These are phyloP conservation scores for Drosophila subquinaria DNA, from an alignment of 2,888 invertebrate species.

Conservation along the genomic window DNA sequence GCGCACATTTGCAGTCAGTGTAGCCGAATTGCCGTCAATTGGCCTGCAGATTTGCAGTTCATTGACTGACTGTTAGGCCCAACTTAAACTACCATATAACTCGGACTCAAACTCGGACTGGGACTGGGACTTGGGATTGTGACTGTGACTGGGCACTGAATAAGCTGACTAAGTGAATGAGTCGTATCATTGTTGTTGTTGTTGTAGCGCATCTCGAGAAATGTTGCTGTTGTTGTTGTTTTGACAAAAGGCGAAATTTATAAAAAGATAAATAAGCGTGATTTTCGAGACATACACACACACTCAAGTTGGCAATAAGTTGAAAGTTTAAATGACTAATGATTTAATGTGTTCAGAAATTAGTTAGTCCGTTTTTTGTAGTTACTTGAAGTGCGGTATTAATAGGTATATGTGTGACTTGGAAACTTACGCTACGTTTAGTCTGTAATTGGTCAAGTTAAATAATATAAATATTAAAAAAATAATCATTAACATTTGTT, in stretches of 20 bases:
- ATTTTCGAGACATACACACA: conserved; percentile 51
- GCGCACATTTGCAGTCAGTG: conserved; percentile 27
- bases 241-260: conserved; percentile 52
- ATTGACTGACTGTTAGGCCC: conserved; percentile 66
- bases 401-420: not conserved
- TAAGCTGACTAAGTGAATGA: conserved; percentile 64
- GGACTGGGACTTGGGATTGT: conserved; percentile 16
- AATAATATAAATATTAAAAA: not conserved
- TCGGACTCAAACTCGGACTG: conserved; percentile 24
- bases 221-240: conserved; percentile 28
- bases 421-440: not conserved
- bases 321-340: conserved; percentile 77
- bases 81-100: conserved; percentile 56
- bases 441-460: not conserved
- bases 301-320: conserved; percentile 39
- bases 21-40: conserved; percentile 33
- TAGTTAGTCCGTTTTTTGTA: conserved; percentile 32
- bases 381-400: conserved; percentile 2
- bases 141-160: conserved; percentile 23
- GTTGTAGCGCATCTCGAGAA: conserved; percentile 51
- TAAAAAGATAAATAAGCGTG: conserved; percentile 73
- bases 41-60: conserved; percentile 69
- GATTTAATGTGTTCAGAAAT: conserved; percentile 63
- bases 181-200: conserved; percentile 54
- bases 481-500: not conserved